phyloP scores from a whole-genome alignment of 2,797 vertebrate species.

The Microcaecilia unicolor region DNA sequence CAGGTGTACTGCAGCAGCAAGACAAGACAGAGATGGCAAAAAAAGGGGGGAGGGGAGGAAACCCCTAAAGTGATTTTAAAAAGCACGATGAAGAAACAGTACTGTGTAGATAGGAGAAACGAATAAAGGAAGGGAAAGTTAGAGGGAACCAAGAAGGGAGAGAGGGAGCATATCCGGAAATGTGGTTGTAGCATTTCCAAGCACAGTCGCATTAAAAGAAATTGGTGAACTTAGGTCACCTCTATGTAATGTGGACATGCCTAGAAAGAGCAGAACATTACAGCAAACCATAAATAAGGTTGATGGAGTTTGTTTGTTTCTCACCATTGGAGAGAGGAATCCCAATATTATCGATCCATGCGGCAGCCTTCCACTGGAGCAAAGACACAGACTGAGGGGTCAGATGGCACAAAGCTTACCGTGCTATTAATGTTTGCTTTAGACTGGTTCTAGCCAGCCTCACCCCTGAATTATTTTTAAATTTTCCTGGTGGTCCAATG shows the following conservation, averaged over 20 bases:
- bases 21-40: slow-evolving; percentile 8
- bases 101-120: slow-evolving; percentile 35
- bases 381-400: too few relatives aligned
- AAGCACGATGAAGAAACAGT: slow-evolving; percentile 38
- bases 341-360: too few relatives aligned
- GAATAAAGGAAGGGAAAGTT: not conserved
- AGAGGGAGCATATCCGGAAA: slow-evolving; percentile 12
- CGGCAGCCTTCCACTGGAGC: too few relatives aligned
- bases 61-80: slow-evolving; percentile 13
- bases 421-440: too few relatives aligned
- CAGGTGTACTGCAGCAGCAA: too few relatives aligned
- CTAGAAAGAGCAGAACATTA: slow-evolving; percentile 13
- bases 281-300: slow-evolving; percentile 22
- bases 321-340: too few relatives aligned
- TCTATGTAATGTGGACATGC: slow-evolving; percentile 8
- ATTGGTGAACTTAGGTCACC: slow-evolving; percentile 18
- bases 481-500: too few relatives aligned
- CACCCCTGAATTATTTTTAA: too few relatives aligned
- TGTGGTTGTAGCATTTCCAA: slow-evolving; percentile 23
- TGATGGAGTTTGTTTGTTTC: slow-evolving; percentile 5
- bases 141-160: too few relatives aligned
- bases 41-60: not conserved
- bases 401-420: too few relatives aligned
- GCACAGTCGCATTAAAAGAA: slow-evolving; percentile 18
- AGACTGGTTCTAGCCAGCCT: too few relatives aligned